Conservation (phyloP, 1,140 invertebrate species). For the Bathynomus jamesi region DNA sequence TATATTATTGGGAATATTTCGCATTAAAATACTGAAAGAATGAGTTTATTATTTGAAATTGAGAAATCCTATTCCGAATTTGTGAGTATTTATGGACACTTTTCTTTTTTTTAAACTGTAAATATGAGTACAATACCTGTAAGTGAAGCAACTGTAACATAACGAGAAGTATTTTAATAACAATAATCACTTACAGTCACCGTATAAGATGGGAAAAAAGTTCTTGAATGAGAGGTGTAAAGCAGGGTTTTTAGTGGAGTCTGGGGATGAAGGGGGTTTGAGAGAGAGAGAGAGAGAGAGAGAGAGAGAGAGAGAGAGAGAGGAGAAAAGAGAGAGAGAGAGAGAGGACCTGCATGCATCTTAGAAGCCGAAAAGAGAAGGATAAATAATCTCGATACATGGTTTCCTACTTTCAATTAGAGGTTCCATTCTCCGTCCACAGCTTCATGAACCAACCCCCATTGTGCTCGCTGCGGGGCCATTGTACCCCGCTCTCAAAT, state of each 20-base stretch:
- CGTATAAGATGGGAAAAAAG: no score
- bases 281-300: background rate
- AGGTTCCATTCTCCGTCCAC: background rate
- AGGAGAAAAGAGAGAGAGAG: background rate
- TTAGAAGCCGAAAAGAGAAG: background rate
- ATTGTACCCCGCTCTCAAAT: background rate
- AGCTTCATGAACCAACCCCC: background rate
- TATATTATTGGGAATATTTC: no score
- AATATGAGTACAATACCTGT: no score
- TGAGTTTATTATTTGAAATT: no score
- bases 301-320: background rate
- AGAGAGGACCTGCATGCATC: background rate
- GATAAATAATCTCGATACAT: background rate
- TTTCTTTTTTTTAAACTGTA: no score
- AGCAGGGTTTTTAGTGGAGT: no score
- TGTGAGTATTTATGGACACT: no score
- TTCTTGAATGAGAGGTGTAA: background rate
- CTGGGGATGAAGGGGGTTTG: background rate
- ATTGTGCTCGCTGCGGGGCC: background rate
- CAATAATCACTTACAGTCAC: no score
- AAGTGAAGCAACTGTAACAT: no score
- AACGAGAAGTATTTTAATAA: no score
- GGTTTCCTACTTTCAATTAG: background rate
- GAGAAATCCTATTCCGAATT: no score
- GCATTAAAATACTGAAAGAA: no score